phyloP scores from a whole-genome alignment of 1,140 invertebrate genomes.

The Drosophila suzukii region DNA sequence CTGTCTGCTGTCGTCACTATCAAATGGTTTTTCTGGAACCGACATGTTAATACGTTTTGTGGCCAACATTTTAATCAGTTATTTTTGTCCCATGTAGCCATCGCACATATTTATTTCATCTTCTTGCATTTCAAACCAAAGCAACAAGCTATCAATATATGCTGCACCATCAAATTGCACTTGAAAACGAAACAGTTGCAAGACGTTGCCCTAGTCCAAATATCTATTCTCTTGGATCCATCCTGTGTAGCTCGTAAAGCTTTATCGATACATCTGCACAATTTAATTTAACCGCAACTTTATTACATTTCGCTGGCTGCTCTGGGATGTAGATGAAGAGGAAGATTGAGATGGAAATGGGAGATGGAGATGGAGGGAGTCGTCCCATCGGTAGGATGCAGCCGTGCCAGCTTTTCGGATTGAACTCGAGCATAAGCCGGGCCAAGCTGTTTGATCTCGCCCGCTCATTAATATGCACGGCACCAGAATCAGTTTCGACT shows the following conservation, averaged over 20 bases:
- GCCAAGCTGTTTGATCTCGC: slow-evolving; percentile 60
- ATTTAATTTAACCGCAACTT: slow-evolving; percentile 81
- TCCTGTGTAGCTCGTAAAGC: slow-evolving; percentile 47
- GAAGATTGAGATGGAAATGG: too few relatives aligned
- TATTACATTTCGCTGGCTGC: slow-evolving; percentile 66
- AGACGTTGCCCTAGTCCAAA: background rate
- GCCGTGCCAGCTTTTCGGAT: slow-evolving; percentile 31
- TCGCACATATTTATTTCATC: too few relatives aligned
- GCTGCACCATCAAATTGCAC: slow-evolving; percentile 7
- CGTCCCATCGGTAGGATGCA: slow-evolving; percentile 50
- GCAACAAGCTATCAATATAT: slow-evolving; percentile 4
- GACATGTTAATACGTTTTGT: slow-evolving; percentile 81
- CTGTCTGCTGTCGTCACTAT: slow-evolving; percentile 1
- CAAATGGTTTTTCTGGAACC: slow-evolving; percentile 58
- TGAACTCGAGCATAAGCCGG: background rate
- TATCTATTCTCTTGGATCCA: background rate
- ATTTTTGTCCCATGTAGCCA: slow-evolving; percentile 10
- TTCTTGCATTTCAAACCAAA: too few relatives aligned
- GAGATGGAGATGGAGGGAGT: background rate
- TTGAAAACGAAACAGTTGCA: background rate
- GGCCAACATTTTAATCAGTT: slow-evolving; percentile 73
- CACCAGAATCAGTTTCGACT: slow-evolving; percentile 74
- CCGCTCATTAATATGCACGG: slow-evolving; percentile 75
- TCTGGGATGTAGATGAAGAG: background rate
- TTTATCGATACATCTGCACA: slow-evolving; percentile 78